Evolutionary conservation across 2,113 vertebrate genomes (phyloP).

Genomic region (Uropsilus gracilis): DNA sequence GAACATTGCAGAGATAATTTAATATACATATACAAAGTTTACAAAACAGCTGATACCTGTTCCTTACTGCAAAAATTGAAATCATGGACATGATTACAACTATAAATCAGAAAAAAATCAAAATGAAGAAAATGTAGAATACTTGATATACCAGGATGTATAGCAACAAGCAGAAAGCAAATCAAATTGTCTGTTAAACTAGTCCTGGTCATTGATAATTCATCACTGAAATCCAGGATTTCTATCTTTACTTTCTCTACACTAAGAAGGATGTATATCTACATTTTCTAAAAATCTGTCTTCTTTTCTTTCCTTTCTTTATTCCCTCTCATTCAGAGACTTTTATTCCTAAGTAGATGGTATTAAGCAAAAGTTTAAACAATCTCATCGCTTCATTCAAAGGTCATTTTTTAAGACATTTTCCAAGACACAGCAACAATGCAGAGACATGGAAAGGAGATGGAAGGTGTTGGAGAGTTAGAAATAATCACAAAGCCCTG

Average conservation of each 20-base stretch:
- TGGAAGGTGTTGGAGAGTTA: neutral
- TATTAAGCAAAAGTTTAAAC: slow-evolving; percentile 37
- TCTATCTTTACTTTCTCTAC: neutral
- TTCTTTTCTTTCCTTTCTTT: neutral
- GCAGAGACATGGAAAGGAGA: neutral
- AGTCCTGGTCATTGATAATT: neutral
- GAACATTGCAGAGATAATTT: neutral
- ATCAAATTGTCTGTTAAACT: slow-evolving; percentile 10
- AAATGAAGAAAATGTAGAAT: neutral
- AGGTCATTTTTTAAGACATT: slow-evolving; percentile 57
- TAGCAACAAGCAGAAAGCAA: neutral
- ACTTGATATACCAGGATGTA: slow-evolving; percentile 7
- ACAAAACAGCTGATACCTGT: neutral
- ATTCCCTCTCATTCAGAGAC: slow-evolving; percentile 15
- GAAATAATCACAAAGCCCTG: neutral
- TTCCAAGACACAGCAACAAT: slow-evolving; percentile 30
- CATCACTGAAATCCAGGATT: neutral
- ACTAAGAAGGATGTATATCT: neutral
- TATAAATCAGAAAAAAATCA: neutral
- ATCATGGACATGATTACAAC: neutral
- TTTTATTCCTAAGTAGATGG: slow-evolving; percentile 45
- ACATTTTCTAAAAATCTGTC: neutral
- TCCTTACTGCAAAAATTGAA: neutral
- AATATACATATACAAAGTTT: slow-evolving; percentile 2
- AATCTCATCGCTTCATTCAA: slow-evolving; percentile 1